Evolutionary conservation across 92 coral and sea anemone genomes (phyloP).

Genomic region (Zoanthus sociatus): DNA sequence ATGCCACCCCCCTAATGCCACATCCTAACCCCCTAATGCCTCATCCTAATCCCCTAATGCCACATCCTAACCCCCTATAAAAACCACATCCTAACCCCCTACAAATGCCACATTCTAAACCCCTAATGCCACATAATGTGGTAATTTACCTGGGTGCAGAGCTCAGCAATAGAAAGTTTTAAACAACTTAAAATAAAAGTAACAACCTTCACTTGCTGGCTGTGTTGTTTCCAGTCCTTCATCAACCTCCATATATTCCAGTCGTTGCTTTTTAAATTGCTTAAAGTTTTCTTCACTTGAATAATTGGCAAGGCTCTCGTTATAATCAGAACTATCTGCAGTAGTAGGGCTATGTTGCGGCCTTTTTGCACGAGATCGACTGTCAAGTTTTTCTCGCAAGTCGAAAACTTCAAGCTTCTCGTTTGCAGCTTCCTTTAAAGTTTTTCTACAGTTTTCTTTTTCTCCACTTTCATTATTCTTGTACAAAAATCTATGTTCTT

Average conservation of each 20-base stretch:
- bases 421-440: background rate
- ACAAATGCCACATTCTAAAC: no score
- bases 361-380: background rate
- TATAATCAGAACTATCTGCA: background rate
- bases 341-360: background rate
- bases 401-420: conserved; percentile 3
- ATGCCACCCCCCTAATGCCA: no score
- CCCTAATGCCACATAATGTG: no score
- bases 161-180: background rate
- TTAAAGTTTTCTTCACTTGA: background rate
- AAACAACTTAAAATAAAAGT: background rate
- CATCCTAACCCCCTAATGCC: no score
- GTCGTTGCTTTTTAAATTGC: conserved; percentile 25
- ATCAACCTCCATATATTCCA: conserved; percentile 31
- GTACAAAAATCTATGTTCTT: background rate
- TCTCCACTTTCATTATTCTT: background rate
- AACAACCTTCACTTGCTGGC: conserved; percentile 9
- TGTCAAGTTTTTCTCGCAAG: conserved; percentile 12
- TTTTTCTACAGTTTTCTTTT: background rate
- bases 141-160: no score
- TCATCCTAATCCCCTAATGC: no score
- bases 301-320: background rate
- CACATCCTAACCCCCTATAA: no score
- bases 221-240: background rate
- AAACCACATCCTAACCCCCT: no score